These are phyloP conservation scores for Drosophila virilis DNA, from an alignment of 1,140 invertebrate genomes.

Conservation along the genomic window DNA sequence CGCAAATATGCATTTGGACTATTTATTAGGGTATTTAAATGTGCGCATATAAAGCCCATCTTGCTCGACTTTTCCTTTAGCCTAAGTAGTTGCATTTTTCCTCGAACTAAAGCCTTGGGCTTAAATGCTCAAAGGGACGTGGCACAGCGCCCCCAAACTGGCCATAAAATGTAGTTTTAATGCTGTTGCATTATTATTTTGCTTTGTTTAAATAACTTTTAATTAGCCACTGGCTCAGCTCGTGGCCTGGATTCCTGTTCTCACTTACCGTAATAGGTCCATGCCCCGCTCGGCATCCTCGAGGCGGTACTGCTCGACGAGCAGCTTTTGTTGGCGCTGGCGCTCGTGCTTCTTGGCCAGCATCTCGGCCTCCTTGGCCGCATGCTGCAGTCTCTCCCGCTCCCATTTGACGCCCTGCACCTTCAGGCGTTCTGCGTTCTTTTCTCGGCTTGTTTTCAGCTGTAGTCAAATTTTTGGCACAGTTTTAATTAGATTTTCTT, in stretches of 20 bases:
- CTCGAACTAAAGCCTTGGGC: not conserved
- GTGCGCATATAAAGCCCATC: not conserved
- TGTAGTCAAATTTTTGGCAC: slow-evolving; percentile 8
- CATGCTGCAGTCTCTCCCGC: slow-evolving; percentile 71
- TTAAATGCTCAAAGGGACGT: not conserved
- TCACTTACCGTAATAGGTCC: slow-evolving; percentile 76
- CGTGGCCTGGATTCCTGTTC: not conserved
- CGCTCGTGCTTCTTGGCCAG: slow-evolving; percentile 64
- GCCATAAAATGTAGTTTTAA: not conserved
- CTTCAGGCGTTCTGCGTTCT: slow-evolving; percentile 78
- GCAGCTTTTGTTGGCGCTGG: slow-evolving; percentile 62
- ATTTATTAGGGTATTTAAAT: not conserved
- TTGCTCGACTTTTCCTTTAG: not conserved
- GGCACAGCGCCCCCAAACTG: not conserved
- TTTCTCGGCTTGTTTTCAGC: slow-evolving; percentile 80
- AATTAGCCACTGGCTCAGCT: slow-evolving; percentile 8
- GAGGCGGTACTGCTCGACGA: slow-evolving; percentile 70
- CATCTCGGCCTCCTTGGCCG: slow-evolving; percentile 71
- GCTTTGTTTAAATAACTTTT: slow-evolving; percentile 26
- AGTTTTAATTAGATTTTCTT: not conserved
- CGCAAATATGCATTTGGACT: not conserved
- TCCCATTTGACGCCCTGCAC: slow-evolving; percentile 81
- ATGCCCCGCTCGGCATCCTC: slow-evolving; percentile 77
- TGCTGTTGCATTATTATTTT: not conserved
- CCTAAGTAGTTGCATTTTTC: not conserved